These are phyloP conservation scores for Thelaira solivaga DNA, from an alignment of 2,888 invertebrate genomes.

Conservation along the genomic window DNA sequence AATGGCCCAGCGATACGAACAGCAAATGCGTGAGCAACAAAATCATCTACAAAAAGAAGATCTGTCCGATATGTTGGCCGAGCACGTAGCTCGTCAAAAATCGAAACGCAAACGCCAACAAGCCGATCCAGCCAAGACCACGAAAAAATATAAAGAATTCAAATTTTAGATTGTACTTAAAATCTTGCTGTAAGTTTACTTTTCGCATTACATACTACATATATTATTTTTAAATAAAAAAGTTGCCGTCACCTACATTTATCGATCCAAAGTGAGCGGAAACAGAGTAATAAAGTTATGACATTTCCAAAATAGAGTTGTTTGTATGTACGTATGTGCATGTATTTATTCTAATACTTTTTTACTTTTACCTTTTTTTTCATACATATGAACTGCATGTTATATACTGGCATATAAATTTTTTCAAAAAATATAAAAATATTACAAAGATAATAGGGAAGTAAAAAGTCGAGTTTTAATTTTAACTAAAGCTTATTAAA, in stretches of 20 bases:
- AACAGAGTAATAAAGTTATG: constrained; percentile 12
- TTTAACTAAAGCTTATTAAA: constrained; percentile 3
- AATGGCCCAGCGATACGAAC: constrained; percentile 96
- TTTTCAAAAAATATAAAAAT: constrained; percentile 23
- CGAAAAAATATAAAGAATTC: constrained; percentile 99
- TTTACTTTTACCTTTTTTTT: background rate
- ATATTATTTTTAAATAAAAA: constrained; percentile 25
- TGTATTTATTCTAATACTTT: constrained; percentile 42
- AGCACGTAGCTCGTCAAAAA: constrained; percentile 97
- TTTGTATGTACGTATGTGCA: constrained; percentile 22
- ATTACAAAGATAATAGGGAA: background rate
- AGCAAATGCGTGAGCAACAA: constrained; percentile 95
- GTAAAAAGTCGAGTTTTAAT: constrained; percentile 1
- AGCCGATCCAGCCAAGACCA: constrained; percentile 89
- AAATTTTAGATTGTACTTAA: constrained; percentile 84
- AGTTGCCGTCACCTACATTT: background rate
- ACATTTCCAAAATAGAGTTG: constrained; percentile 28
- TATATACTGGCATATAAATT: constrained; percentile 8
- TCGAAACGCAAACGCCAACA: constrained; percentile 95
- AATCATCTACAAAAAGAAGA: constrained; percentile 94
- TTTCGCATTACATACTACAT: constrained; percentile 15
- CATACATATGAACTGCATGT: constrained; percentile 4
- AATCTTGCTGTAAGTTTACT: constrained; percentile 41
- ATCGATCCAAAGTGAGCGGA: background rate
- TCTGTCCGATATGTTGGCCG: constrained; percentile 98